phyloP scores from a whole-genome alignment of 2,113 vertebrate genomes.

The Aleadryas rufinucha region DNA sequence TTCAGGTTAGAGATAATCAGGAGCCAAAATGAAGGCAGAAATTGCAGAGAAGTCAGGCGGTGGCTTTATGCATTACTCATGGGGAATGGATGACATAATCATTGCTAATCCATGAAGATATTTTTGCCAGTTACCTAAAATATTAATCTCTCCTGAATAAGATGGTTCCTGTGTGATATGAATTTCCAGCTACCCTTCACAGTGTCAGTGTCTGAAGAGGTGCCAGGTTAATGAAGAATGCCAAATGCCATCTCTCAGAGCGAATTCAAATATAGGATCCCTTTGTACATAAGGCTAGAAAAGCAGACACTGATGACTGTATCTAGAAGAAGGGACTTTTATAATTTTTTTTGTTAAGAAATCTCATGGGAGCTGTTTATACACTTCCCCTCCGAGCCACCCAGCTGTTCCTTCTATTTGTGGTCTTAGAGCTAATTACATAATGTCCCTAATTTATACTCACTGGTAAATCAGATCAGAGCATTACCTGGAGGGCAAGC shows the following conservation, averaged over 20 bases:
- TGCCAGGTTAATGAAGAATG: not conserved
- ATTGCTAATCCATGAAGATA: not conserved
- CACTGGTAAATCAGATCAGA: conserved; percentile 77
- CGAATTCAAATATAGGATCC: not conserved
- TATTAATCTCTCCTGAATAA: not conserved
- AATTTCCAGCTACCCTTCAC: not conserved
- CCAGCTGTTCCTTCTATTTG: conserved; percentile 76
- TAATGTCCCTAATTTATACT: conserved; percentile 82
- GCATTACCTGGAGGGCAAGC: conserved; percentile 78
- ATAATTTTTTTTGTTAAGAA: conserved; percentile 50
- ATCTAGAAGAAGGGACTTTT: not conserved
- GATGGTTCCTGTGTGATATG: not conserved
- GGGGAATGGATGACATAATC: not conserved
- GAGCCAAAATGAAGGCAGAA: not conserved
- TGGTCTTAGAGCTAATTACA: conserved; percentile 78
- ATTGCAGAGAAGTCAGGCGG: not conserved
- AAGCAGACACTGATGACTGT: not conserved
- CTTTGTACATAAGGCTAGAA: not conserved
- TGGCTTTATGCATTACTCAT: not conserved
- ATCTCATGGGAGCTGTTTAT: conserved; percentile 67
- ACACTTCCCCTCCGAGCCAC: conserved; percentile 55
- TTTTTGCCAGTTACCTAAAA: not conserved
- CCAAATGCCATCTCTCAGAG: not conserved
- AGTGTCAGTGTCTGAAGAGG: not conserved
- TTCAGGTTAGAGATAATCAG: not conserved